Base-by-base conservation (phyloP, 2,888 invertebrate genomes). In the Congeria kusceri region DNA sequence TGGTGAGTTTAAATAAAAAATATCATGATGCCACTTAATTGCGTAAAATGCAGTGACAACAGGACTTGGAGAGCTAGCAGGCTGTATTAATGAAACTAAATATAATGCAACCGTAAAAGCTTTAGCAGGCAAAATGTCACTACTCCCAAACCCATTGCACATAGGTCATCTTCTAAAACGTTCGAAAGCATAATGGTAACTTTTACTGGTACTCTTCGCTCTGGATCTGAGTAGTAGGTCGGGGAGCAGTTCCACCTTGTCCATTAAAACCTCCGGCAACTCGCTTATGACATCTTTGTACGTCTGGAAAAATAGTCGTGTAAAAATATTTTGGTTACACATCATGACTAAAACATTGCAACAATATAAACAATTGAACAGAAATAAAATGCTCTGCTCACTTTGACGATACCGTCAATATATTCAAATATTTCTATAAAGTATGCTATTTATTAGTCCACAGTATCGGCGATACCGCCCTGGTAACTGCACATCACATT, bases 1-100 rank as follows among this genome's bases (percentile, higher is more conserved):
- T 9, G 49, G 73, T 15, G 64, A 69, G 1, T 20, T n/a, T 15
- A 76, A 3, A 58, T 46, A 53, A n/a, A 28, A 56, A 11, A 76
- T 59, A 39, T 70, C 59, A 66, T 70, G 61, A 28, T 46, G 20
- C 65, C 70, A 70, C 65, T 65, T 66, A 28, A 67, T 39, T 57
- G 64, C 29, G 59, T 73, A 77, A 53, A 68, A 68, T 49, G 68
- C 61, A 53, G 44, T 18, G 32, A 68, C 61, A 13, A 77, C 62
- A 15, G 57, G 46, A 64, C 59, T 59, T 25, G 76, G 64, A 7
- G 64, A 13, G 25, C 39, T 32, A n/a, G n/a, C n/a, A n/a, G n/a
- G n/a, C n/a, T 76, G 76, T 58, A 76, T 72, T 46, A 70, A 20
- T 27, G 70, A 47, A 27, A 49, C 23, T 3, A 77, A 61, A 69